These are phyloP conservation scores for Microtus richardsoni DNA, from an alignment of 2,113 vertebrate species.

Conservation along the genomic window DNA sequence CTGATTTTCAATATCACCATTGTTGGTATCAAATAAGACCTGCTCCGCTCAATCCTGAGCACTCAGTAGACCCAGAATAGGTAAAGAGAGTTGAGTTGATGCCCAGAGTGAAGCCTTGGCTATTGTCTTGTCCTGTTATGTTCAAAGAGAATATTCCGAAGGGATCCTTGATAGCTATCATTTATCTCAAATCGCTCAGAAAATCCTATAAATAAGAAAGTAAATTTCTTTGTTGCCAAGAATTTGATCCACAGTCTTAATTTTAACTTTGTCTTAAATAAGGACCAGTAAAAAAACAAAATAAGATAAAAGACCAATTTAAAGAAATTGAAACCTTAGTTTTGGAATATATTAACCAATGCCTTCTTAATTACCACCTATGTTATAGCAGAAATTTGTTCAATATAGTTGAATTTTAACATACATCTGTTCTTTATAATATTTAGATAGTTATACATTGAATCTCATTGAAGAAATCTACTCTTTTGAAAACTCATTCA, in stretches of 20 bases:
- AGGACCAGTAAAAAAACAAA: not conserved
- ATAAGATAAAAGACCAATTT: not conserved
- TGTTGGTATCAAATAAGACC: not conserved
- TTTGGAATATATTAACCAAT: conserved; percentile 20
- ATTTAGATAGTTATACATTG: not conserved
- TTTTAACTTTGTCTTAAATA: conserved; percentile 22
- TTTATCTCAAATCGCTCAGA: not conserved
- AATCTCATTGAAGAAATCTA: not conserved
- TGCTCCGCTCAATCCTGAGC: not conserved
- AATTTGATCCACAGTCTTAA: conserved; percentile 40
- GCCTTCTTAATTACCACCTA: not conserved
- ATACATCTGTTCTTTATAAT: not conserved
- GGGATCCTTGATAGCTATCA: not conserved
- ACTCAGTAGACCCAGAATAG: not conserved
- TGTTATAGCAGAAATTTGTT: not conserved
- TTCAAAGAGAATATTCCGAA: conserved; percentile 9
- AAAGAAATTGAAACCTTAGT: not conserved
- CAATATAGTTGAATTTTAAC: not conserved
- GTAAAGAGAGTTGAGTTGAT: not conserved
- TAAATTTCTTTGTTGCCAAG: conserved; percentile 20
- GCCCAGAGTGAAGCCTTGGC: not conserved
- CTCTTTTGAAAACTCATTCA: not conserved
- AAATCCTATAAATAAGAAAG: not conserved
- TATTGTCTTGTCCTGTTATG: not conserved
- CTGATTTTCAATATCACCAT: conserved; percentile 2